Base-by-base conservation (phyloP, 2,888 invertebrate genomes). In the Drosophila falleni region DNA sequence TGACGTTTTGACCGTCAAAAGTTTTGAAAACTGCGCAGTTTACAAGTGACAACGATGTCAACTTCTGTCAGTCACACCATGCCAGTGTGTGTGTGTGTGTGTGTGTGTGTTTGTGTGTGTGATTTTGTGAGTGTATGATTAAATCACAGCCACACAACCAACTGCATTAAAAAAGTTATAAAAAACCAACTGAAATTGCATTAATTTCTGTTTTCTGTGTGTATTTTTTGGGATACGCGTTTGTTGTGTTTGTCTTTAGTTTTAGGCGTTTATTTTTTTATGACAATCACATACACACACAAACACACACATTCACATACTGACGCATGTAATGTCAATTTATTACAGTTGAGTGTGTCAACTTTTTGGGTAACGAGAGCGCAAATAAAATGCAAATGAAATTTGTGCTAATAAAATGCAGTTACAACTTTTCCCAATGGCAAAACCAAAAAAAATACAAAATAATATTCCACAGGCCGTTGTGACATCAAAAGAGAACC, bases 371-470 rank as follows among this genome's bases (percentile, higher is more conserved):
- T 51, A 75, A 78, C 76, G 73, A 82, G 78, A 66, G 66, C 67
- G 72, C 77, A 89, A 87, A 81, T 77, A 89, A 87, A 80, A 89
- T 87, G 82, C 85, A 85, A 85, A 89, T 85, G 77, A 81, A 79
- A 84, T 87, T 89, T 75, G 56, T 70, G 81, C 87, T 85, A 85
- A 87, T 89, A 89, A 85, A 89, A 87, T 87, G 84, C 84, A 85
- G 89, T 89, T 89, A 72, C 70, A 74, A 62, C 50, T 72, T 89
- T 75, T 44, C 61, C 55, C 86, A 69, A 76, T 74, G 67, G 47
- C 5, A 26, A 31, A 54, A 49, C 15, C 59, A 26, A 60, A 66
- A 65, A 56, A 29, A 33, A 23, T 54, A 47, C 10, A 9, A 39
- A 71, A 65, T 69, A 75, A 62, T 64, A 56, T 70, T 65, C 33